phyloP scores from a whole-genome alignment of 2,797 vertebrate species.

The Alca torda region DNA sequence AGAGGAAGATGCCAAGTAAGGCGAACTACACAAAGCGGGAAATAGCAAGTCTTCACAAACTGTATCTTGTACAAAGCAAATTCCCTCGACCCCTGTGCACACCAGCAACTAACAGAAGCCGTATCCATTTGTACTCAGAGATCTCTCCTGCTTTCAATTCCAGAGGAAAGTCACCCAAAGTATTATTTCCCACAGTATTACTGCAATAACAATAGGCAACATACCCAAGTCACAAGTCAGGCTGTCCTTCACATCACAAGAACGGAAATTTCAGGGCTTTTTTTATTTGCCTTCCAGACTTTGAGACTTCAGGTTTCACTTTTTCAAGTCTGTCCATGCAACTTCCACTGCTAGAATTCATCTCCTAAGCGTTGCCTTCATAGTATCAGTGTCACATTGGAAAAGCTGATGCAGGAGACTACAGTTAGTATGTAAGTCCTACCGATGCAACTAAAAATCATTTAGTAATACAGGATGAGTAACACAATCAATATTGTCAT shows the following conservation, averaged over 20 bases:
- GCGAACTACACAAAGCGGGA: background rate
- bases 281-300: background rate
- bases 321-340: background rate
- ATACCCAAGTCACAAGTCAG: background rate
- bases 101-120: background rate
- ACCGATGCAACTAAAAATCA: background rate
- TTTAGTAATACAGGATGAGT: slow-evolving; percentile 23
- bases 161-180: background rate
- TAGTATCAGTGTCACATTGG: background rate
- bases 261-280: background rate
- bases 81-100: background rate
- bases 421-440: background rate
- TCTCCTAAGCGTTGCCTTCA: background rate
- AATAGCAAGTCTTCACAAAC: background rate
- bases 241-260: background rate
- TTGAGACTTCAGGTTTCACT: background rate
- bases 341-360: background rate
- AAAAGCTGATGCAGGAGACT: background rate
- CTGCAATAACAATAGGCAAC: background rate
- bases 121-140: background rate
- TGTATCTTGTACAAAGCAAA: background rate
- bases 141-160: background rate
- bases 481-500: slow-evolving; percentile 23
- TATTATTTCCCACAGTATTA: background rate
- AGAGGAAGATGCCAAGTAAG: background rate